Conservation (phyloP, 2,113 vertebrate genomes). For the Baryphthengus martii region DNA sequence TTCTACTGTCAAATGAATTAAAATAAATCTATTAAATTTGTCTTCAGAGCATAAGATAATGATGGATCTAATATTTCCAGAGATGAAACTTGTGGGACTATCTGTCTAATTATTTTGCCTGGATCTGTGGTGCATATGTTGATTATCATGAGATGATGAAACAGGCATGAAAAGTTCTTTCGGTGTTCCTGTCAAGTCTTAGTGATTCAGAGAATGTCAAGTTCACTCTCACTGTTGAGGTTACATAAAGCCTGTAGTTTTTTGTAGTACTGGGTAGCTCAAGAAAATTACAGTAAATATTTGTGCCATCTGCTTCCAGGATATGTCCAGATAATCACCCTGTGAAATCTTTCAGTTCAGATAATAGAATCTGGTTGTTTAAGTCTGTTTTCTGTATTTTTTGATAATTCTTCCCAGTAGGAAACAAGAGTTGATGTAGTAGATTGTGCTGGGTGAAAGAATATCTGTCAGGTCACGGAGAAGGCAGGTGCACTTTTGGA, state of each 20-base stretch:
- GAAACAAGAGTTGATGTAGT: neutral
- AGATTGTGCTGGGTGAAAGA: neutral
- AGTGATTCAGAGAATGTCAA: neutral
- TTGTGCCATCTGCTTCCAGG: neutral
- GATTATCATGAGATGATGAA: neutral
- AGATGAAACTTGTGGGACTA: neutral
- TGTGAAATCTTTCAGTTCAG: neutral
- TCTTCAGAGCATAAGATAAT: neutral
- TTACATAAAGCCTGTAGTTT: neutral
- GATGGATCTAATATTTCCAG: neutral
- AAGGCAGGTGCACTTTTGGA: neutral
- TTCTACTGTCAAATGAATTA: neutral
- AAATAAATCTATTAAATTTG: neutral
- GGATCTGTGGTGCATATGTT: neutral
- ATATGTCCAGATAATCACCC: neutral
- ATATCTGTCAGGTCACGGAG: neutral
- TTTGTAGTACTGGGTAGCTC: neutral
- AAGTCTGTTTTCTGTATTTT: neutral
- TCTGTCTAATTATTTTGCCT: neutral
- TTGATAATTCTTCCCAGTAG: neutral
- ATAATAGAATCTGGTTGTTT: neutral
- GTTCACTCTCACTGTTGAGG: neutral
- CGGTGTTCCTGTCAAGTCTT: neutral
- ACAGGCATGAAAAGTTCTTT: neutral
- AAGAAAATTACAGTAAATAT: neutral